Percentiles rank a stretch among this genome's conserved stretches.
phyloP scores from a whole-genome alignment of 2,113 vertebrate genomes.

The Silurus asotus region DNA sequence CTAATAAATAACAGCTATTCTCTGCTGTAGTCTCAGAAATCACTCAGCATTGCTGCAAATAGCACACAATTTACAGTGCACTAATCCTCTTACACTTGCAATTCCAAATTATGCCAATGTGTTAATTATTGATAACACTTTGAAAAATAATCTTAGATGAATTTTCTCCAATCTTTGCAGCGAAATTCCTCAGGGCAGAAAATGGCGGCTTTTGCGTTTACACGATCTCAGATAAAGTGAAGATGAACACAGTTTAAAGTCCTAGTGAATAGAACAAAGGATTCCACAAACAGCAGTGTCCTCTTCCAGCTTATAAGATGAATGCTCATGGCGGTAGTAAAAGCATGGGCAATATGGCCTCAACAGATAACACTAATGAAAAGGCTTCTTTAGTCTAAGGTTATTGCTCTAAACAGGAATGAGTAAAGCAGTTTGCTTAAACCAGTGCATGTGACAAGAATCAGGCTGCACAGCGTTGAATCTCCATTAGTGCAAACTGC shows the following conservation, averaged over 20 bases:
- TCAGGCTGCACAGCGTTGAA: not conserved
- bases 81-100: slow-evolving; percentile 47
- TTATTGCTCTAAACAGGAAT: slow-evolving; percentile 20
- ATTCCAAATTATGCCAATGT: slow-evolving; percentile 32
- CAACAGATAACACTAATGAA: slow-evolving; percentile 28
- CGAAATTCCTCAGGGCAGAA: not conserved
- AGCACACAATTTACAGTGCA: slow-evolving; percentile 37
- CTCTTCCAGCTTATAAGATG: slow-evolving; percentile 19
- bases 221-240: not conserved
- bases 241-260: slow-evolving; percentile 23
- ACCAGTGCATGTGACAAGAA: slow-evolving; percentile 16
- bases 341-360: slow-evolving; percentile 25
- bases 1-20: slow-evolving; percentile 39
- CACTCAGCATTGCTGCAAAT: slow-evolving; percentile 32
- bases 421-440: slow-evolving; percentile 5
- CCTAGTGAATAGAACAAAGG: not conserved
- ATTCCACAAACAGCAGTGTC: slow-evolving; percentile 26
- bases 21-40: slow-evolving; percentile 30
- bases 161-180: not conserved
- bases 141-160: not conserved
- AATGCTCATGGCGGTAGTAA: not conserved
- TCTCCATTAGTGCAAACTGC: not conserved
- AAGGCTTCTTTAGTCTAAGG: slow-evolving; percentile 12
- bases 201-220: slow-evolving; percentile 18
- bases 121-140: not conserved